phyloP scores from a whole-genome alignment of 2,113 vertebrate species.

The Pelodiscus sinensis region DNA sequence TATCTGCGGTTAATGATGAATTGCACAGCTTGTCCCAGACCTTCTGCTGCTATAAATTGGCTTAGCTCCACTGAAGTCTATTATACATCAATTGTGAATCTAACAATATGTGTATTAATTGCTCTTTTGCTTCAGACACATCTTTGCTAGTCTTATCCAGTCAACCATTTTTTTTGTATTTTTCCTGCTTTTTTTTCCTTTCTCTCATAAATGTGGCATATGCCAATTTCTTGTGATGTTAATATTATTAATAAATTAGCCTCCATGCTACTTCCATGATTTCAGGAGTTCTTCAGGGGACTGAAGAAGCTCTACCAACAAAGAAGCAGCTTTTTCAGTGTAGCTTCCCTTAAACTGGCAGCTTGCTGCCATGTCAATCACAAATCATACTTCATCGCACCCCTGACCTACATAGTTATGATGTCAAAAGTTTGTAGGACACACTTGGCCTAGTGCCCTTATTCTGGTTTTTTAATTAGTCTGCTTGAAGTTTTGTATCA shows the following conservation, averaged over 20 bases:
- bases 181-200: conserved; percentile 18
- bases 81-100: conserved; percentile 22
- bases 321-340: fast-evolving
- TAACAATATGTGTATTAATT: conserved; percentile 60
- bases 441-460: not conserved
- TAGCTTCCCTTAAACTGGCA: fast-evolving
- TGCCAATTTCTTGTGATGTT: conserved; percentile 11
- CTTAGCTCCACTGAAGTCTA: conserved; percentile 62
- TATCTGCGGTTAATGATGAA: conserved; percentile 57
- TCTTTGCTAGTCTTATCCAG: not conserved
- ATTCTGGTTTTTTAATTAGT: conserved; percentile 58
- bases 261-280: not conserved
- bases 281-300: not conserved
- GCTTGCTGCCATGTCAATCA: not conserved
- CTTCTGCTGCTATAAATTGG: conserved; percentile 65
- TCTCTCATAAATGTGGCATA: not conserved
- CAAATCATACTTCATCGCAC: not conserved
- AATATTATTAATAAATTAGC: conserved; percentile 6
- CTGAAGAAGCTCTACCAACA: not conserved
- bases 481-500: not conserved
- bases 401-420: fast-evolving
- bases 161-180: not conserved
- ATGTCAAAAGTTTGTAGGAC: not conserved
- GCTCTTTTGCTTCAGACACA: conserved; percentile 34
- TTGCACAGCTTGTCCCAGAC: conserved; percentile 54